Evolutionary conservation across 2,888 invertebrate genomes (phyloP).

Genomic region (Hypomecis punctinalis): DNA sequence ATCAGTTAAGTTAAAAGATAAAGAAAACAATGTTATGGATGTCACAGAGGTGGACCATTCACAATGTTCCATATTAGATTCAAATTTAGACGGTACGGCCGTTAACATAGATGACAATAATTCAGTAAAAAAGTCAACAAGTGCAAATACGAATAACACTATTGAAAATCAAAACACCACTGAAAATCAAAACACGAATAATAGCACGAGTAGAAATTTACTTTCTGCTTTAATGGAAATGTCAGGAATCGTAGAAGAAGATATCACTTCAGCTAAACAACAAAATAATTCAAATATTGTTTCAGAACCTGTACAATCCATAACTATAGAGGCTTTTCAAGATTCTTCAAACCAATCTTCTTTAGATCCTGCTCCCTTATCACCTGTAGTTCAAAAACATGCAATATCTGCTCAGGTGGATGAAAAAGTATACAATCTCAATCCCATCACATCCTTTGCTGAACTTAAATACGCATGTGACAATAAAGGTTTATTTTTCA

Average conservation of each 20-base stretch:
- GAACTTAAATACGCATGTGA: slow-evolving; percentile 67
- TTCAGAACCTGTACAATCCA: background rate
- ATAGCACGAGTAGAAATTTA: slow-evolving; percentile 57
- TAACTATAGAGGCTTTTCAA: background rate
- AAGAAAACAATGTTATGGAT: slow-evolving; percentile 2
- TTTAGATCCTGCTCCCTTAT: background rate
- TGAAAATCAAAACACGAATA: slow-evolving; percentile 9
- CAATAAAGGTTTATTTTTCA: slow-evolving; percentile 64
- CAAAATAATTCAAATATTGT: background rate
- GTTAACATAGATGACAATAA: background rate
- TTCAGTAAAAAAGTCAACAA: background rate
- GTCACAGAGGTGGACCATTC: background rate
- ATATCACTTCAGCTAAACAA: slow-evolving; percentile 46
- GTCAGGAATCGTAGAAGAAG: slow-evolving; percentile 76
- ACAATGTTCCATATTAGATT: background rate
- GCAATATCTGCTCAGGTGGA: slow-evolving; percentile 23
- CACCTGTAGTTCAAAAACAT: slow-evolving; percentile 9
- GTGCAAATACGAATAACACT: background rate
- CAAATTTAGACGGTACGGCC: background rate
- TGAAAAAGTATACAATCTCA: slow-evolving; percentile 41
- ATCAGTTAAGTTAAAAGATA: background rate
- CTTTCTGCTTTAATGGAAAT: slow-evolving; percentile 80
- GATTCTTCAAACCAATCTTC: background rate
- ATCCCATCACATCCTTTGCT: slow-evolving; percentile 59
- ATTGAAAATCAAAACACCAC: background rate